Percentiles rank a stretch among this genome's conserved stretches.
Evolutionary conservation across 2,888 invertebrate species (phyloP).

Genomic region (Caenorhabditis angaria): DNA sequence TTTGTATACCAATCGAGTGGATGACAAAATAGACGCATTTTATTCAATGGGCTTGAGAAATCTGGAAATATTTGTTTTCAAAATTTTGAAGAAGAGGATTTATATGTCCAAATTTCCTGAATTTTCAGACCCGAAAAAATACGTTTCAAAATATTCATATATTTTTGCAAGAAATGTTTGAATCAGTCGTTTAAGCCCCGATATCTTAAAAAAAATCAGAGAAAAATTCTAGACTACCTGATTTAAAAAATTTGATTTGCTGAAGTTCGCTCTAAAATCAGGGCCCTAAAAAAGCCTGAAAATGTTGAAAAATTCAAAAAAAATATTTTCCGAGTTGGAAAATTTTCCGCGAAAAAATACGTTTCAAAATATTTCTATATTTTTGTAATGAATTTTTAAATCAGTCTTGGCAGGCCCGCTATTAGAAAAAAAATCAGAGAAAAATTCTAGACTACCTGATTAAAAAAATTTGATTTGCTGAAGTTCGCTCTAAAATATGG

Average conservation of each 20-base stretch:
- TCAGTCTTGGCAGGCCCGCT: background rate
- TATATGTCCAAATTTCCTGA: background rate
- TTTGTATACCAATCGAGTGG: conserved; percentile 8
- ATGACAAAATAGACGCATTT: conserved; percentile 18
- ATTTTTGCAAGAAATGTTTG: background rate
- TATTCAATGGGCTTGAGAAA: conserved; percentile 11
- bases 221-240: too few relatives aligned
- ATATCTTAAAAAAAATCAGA: background rate
- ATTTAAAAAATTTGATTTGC: too few relatives aligned
- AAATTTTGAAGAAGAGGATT: background rate
- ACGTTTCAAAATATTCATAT: background rate
- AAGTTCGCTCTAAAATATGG: too few relatives aligned
- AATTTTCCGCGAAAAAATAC: background rate
- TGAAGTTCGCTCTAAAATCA: too few relatives aligned
- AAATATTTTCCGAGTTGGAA: background rate
- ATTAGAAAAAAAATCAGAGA: background rate
- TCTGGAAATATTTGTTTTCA: conserved; percentile 11
- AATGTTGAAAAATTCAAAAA: too few relatives aligned
- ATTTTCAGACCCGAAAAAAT: background rate
- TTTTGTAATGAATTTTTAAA: background rate
- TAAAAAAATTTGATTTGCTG: too few relatives aligned
- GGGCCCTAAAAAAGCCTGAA: too few relatives aligned
- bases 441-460: background rate
- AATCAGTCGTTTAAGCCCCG: background rate
- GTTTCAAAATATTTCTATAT: background rate